Evolutionary conservation across 2,113 vertebrate genomes (phyloP).

Genomic region (Pollachius pollachius): DNA sequence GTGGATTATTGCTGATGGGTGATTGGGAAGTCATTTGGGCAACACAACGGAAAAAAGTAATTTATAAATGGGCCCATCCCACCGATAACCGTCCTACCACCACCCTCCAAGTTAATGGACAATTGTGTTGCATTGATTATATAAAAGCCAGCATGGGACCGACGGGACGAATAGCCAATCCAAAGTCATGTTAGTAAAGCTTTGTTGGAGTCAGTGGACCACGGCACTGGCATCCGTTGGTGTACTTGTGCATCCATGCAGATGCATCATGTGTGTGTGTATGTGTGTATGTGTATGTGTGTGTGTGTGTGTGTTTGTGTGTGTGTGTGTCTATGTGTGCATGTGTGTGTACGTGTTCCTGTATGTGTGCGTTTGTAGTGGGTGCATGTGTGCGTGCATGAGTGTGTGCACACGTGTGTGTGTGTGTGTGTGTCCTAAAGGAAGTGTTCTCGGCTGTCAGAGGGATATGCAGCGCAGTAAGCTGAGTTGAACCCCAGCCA

Average conservation of each 20-base stretch:
- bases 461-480: conserved; percentile 23
- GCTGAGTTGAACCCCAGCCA: conserved; percentile 9
- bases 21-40: conserved; percentile 11
- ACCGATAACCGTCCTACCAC: conserved; percentile 6
- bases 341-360: conserved; percentile 4
- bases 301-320: background rate
- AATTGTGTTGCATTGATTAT: conserved; percentile 41
- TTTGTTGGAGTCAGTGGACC: background rate
- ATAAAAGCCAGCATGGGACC: conserved; percentile 34
- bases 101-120: conserved; percentile 14
- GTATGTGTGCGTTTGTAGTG: conserved; percentile 1
- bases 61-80: conserved; percentile 25
- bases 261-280: no score
- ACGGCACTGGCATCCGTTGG: background rate
- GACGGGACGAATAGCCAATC: conserved; percentile 20
- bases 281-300: no score
- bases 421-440: conserved; percentile 5
- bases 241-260: no score
- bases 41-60: conserved; percentile 25
- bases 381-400: background rate
- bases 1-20: background rate
- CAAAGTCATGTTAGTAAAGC: conserved; percentile 10
- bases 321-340: background rate
- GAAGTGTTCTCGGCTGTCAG: conserved; percentile 1
- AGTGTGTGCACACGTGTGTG: background rate